Evolutionary conservation across 2,888 invertebrate genomes (phyloP), one percentile per base, ranked within the genome.

Genomic region (Xestoiulus laeticollis): DNA sequence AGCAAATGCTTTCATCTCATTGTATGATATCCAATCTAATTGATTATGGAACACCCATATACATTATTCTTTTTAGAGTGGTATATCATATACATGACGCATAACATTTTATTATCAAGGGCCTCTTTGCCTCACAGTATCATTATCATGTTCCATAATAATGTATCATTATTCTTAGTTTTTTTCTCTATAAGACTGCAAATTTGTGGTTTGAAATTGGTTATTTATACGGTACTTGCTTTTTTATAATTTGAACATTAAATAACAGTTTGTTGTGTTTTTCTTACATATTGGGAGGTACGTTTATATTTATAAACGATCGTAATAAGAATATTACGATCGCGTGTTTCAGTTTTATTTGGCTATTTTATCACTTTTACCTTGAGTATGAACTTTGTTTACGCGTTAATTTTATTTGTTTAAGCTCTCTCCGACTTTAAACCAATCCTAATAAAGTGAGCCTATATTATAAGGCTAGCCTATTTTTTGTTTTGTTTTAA

Each of bases 321-420:
- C 26, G 10, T 68, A 68, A 26, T 68, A 26, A 2, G 68, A 68
- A 12, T 26, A 6, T 68, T 26, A 68, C 10, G 68, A 22, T 68
- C 68, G 68, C 26, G 10, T 68, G 26, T 68, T 68, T 68, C 22
- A 1, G 0, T 16, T 68, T 68, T 68, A 22, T 22, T 68, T 68
- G 22, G 68, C 68, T 26, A 10, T 22, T 68, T 68, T 68, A 68
- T 68, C 68, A 26, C 68, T 12, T 26, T 68, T 68, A 68, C 68
- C 68, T 68, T 68, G 68, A 68, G 26, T 68, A 68, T 68, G 68
- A 68, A 68, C 26, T 68, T 68, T 59, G 59, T 68, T 68, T 68
- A 68, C 68, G 22, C 59, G 5, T 68, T 22, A 22, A n/a, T 68
- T 22, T 22, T 68, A 68, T 68, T 26, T 68, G 68, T 1, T 26